Conservation (phyloP, 64 coral and sea anemone genomes). For the Hydrozoanthus tunicans region DNA sequence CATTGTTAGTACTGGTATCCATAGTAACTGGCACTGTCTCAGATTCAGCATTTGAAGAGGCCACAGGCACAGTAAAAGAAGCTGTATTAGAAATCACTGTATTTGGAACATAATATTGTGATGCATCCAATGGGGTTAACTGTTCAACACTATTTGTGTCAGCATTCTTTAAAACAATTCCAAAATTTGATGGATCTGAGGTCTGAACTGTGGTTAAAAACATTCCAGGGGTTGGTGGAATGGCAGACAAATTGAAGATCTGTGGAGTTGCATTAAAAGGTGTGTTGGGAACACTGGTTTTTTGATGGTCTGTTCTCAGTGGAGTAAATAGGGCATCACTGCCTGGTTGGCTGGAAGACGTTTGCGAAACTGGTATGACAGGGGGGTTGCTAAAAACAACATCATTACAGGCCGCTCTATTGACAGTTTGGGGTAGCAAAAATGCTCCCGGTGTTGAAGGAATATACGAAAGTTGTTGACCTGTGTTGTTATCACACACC, state of each 20-base stretch:
- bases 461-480: neutral
- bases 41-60: neutral
- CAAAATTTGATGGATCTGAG: neutral
- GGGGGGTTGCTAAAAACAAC: neutral
- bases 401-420: neutral
- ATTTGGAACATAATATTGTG: neutral
- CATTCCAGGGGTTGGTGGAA: constrained; percentile 5
- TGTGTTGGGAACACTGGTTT: neutral
- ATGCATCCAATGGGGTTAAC: neutral
- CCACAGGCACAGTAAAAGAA: neutral
- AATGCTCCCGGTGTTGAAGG: constrained; percentile 42
- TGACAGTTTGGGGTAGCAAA: neutral
- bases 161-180: neutral
- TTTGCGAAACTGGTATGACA: neutral
- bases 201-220: neutral
- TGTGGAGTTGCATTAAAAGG: neutral
- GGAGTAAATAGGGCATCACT: neutral
- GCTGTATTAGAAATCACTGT: neutral
- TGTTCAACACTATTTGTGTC: too few species aligned
- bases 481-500: neutral
- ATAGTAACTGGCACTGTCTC: neutral
- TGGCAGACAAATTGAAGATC: too few species aligned
- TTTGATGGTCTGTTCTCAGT: neutral
- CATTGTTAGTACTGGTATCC: neutral
- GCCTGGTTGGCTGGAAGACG: neutral